Base-by-base conservation (phyloP, 1,140 invertebrate species). In the Apis florea region DNA sequence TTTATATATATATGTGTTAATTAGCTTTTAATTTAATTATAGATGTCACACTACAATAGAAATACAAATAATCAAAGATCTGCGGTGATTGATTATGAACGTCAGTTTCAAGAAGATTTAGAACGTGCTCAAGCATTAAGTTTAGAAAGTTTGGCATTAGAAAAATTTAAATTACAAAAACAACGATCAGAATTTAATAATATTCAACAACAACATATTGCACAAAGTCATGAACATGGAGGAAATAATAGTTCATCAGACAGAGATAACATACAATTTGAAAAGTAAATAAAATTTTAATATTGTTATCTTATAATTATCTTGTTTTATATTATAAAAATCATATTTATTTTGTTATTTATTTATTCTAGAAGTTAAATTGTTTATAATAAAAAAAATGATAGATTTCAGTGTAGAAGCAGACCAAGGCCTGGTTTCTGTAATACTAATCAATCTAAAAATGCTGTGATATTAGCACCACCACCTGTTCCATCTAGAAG, bases 121-220 rank as follows among this genome's bases (percentile, higher is more conserved):
- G 97, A 97, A 92, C 96, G 96, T 90, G 97, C 97, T 11, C 97
- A 96, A 91, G 97, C 97, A 73, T 93, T 98, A 40, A 98, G 97
- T 93, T 94, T 98, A 88, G 97, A 98, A 93, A 97, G 96, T 90
- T 94, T 97, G 79, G 97, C 97, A 12, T 93, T 97, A 85, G 97
- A 98, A 91, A 96, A 97, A 90, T 97, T 97, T 92, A 95, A 95
- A 89, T 94, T 96, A 66, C 95, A 96, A 90, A 95, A 95, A 84
- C 92, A 94, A 82, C 92, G 94, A 81, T 88, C 87, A 21, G 90
- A 93, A 10, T 90, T 82, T 71, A 76, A 56, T 63, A 85, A 85
- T 80, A 83, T 83, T 17, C 88, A 86, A 13, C 82, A 91, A 76
- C 64, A 73, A 24, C 88, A 81, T 59, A 59, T 51, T 78, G 24